Conservation (phyloP, 1,140 invertebrate genomes). For the Zaprionus inermis region DNA sequence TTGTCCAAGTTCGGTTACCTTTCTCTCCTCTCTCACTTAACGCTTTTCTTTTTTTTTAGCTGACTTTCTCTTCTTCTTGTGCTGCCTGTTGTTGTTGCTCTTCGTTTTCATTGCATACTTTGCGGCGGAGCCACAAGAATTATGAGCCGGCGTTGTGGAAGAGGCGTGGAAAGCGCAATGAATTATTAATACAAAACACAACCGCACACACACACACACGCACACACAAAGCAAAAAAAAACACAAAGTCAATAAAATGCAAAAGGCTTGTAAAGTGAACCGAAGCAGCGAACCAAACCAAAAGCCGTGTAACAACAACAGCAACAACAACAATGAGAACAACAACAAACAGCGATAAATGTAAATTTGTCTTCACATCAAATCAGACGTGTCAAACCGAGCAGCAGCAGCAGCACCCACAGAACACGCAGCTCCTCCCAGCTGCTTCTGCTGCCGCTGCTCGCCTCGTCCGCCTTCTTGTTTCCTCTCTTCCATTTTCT, state of each 20-base stretch:
- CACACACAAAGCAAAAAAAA: constrained; percentile 9
- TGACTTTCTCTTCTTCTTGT: constrained; percentile 9
- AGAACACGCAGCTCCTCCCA: constrained; percentile 5
- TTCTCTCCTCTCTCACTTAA: background rate
- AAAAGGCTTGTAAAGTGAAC: constrained; percentile 35
- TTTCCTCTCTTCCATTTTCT: constrained; percentile 1
- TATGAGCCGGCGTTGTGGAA: constrained; percentile 54
- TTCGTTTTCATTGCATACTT: constrained; percentile 45
- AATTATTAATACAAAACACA: constrained; percentile 73
- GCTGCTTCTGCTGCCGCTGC: background rate
- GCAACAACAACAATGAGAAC: constrained; percentile 1
- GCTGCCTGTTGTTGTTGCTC: background rate
- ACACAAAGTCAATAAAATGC: constrained; percentile 43
- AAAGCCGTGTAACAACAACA: constrained; percentile 4
- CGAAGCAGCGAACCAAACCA: constrained; percentile 16
- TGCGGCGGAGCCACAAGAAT: constrained; percentile 64
- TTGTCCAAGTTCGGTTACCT: constrained; percentile 34
- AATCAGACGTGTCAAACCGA: constrained; percentile 66
- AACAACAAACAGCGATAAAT: constrained; percentile 40
- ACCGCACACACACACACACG: background rate
- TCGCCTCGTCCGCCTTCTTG: background rate
- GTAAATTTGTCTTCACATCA: constrained; percentile 57
- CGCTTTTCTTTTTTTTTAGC: constrained; percentile 8
- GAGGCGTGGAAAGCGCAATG: constrained; percentile 74
- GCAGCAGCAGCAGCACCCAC: constrained; percentile 13